Conservation (phyloP, 37 sponge, comb jelly and placozoan genomes). For the Chondrosia reniformis region DNA sequence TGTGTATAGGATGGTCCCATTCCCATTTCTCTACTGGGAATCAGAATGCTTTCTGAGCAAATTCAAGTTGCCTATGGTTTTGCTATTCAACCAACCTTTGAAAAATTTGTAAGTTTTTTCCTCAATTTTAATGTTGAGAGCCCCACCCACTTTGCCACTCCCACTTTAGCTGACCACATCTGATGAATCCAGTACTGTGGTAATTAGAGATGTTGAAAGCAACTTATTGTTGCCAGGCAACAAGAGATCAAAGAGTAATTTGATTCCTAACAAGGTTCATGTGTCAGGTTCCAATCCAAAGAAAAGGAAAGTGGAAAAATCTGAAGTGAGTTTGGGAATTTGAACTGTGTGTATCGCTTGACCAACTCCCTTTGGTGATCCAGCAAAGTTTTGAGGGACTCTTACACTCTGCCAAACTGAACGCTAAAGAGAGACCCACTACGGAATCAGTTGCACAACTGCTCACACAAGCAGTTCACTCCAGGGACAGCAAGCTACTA, state of each 20-base stretch:
- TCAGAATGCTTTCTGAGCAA: neutral
- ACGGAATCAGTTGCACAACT: constrained; percentile 3
- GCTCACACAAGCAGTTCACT: neutral
- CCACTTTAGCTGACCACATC: neutral
- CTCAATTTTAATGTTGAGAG: neutral
- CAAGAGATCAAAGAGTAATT: neutral
- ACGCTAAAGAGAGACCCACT: neutral
- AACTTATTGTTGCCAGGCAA: neutral
- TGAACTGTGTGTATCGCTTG: no score
- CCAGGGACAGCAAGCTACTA: constrained; percentile 12
- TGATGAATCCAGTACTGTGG: neutral
- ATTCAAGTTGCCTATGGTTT: constrained; percentile 3
- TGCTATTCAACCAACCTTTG: neutral
- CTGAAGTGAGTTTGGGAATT: neutral
- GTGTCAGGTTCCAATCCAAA: neutral
- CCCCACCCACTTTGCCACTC: neutral
- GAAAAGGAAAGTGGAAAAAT: neutral
- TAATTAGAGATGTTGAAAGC: neutral
- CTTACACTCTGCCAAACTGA: no score
- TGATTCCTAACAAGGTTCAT: no score
- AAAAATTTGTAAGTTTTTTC: neutral
- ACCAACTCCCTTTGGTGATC: no score
- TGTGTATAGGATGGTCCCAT: neutral
- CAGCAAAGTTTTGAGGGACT: no score
- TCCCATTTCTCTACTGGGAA: constrained; percentile 6